A percentile compares a stretch with the other conserved stretches of the same genome.
phyloP scores from a whole-genome alignment of 2,888 invertebrate genomes.

The Clunio marinus region DNA sequence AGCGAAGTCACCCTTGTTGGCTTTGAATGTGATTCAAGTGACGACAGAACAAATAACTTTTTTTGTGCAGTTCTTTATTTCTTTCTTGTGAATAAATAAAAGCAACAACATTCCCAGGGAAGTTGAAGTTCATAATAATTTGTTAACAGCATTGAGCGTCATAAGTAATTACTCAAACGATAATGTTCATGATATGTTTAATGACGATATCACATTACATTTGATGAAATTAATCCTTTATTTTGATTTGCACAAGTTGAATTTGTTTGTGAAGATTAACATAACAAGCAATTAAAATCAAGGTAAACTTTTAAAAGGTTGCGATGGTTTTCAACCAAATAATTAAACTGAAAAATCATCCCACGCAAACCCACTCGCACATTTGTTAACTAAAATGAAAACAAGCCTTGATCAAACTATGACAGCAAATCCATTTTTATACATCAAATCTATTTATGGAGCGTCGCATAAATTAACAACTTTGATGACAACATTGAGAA shows the following conservation, averaged over 20 bases:
- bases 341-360: too few relatives aligned
- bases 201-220: conserved; percentile 23
- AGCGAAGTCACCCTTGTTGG: conserved; percentile 20
- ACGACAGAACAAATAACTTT: conserved; percentile 2
- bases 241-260: conserved; percentile 1
- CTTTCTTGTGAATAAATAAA: background rate
- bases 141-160: background rate
- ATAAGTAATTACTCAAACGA: conserved; percentile 16
- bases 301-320: too few relatives aligned
- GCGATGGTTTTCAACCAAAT: too few relatives aligned
- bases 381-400: too few relatives aligned
- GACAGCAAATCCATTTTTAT: too few relatives aligned
- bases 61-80: background rate
- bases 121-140: background rate
- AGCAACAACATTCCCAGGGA: too few relatives aligned
- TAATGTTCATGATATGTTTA: conserved; percentile 8
- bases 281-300: background rate
- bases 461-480: conserved; percentile 8
- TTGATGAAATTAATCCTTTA: conserved; percentile 11
- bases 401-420: too few relatives aligned
- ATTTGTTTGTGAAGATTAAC: background rate
- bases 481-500: conserved; percentile 1
- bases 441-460: background rate
- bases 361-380: too few relatives aligned
- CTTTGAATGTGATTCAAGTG: background rate